Conservation (phyloP, 2,797 vertebrate species). For the Acipenser ruthenus region DNA sequence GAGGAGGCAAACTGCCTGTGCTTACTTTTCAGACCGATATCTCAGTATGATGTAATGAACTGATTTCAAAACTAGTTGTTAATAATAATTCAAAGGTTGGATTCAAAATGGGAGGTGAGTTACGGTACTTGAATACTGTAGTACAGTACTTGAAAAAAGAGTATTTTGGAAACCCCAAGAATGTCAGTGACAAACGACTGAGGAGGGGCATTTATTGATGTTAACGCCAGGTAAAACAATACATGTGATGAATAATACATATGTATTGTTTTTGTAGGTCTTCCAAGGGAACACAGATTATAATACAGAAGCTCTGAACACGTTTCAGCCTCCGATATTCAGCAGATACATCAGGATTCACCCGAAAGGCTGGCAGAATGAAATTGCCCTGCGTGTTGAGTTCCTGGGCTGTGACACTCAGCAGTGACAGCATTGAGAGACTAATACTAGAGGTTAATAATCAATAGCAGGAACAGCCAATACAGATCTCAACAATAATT, state of each 20-base stretch:
- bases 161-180: too few relatives aligned
- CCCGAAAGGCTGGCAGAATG: slow-evolving; percentile 72
- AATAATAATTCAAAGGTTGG: too few relatives aligned
- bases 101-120: slow-evolving; percentile 21
- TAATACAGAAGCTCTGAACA: slow-evolving; percentile 57
- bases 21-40: too few relatives aligned
- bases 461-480: neutral
- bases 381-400: slow-evolving; percentile 81
- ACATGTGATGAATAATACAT: too few relatives aligned
- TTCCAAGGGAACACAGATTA: slow-evolving; percentile 73
- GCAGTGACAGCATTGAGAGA: slow-evolving; percentile 29
- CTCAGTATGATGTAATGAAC: too few relatives aligned
- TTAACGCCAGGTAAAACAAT: too few relatives aligned
- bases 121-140: too few relatives aligned
- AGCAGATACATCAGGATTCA: slow-evolving; percentile 72
- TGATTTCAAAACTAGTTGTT: too few relatives aligned
- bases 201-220: too few relatives aligned
- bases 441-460: neutral
- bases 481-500: neutral
- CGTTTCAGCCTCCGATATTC: slow-evolving; percentile 70
- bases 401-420: slow-evolving; percentile 81
- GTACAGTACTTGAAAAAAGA: too few relatives aligned
- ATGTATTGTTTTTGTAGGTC: slow-evolving; percentile 51
- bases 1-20: too few relatives aligned
- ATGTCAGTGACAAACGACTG: too few relatives aligned